Base-by-base conservation (phyloP, 2,888 invertebrate genomes). In the Phlogophora meticulosa region DNA sequence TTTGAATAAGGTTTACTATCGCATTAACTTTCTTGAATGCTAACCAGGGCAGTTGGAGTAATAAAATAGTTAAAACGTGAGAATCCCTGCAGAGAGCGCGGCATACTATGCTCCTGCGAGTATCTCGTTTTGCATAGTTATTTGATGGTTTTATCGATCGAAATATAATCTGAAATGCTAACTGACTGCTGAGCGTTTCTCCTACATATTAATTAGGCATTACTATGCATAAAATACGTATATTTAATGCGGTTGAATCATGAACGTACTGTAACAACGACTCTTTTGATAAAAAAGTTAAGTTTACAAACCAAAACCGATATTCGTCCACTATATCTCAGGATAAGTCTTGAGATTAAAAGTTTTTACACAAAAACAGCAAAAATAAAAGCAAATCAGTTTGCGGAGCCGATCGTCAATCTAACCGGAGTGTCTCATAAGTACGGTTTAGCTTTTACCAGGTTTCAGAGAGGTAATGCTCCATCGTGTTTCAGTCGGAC, bases 1-100 rank as follows among this genome's bases (percentile, higher is more conserved):
- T 64, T 32, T 45, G 11, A 17, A 71, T 80, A 82, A 63, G 67
- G 82, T 74, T 72, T 63, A 72, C 10, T 45, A 56, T 80, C 15
- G 67, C 17, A 55, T 53, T 48, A 1, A 34, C 71, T 55, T 67
- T 59, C 48, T 66, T 17, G 20, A 49, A 40, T 32, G 46, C 53
- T 66, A 68, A 80, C 57, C 51, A 71, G 62, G 46, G 56, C 62
- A 70, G 70, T 56, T 58, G 56, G 68, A 56, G 65, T 72, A 84
- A 82, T 86, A 85, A 86, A 85, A 80, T 87, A 91, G 88, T 85
- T 82, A 80, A 90, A 88, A 89, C 92, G 92, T 93, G 93, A 91
- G 93, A 88, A 88, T 85, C 90, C 93, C 93, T 88, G 92, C 90
- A 60, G 94, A 85, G 81, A 61, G 61, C 57, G 53, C 55, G 64